Conservation (phyloP, 2,888 invertebrate genomes). For the Plebejus argus region DNA sequence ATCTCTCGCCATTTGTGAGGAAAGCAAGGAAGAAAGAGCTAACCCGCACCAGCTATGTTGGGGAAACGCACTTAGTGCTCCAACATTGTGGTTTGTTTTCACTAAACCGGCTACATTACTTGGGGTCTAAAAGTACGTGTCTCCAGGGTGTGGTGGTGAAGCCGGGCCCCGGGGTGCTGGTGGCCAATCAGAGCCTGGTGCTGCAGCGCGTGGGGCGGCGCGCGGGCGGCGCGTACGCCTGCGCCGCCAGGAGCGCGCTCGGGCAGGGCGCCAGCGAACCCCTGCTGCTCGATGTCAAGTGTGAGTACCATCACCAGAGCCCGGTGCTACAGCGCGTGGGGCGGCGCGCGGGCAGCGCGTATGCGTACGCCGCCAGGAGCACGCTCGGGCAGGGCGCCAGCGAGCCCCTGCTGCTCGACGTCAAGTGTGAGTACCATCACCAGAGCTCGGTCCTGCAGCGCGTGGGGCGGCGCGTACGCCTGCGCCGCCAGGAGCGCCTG, state of each 20-base stretch:
- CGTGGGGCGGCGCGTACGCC: no score
- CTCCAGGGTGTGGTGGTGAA: slow-evolving; percentile 86
- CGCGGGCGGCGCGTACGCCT: slow-evolving; percentile 84
- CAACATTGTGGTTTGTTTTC: no score
- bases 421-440: no score
- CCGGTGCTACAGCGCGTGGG: no score
- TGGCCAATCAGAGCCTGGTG: slow-evolving; percentile 90
- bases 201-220: slow-evolving; percentile 87
- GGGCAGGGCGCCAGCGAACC: slow-evolving; percentile 26
- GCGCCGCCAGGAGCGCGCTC: slow-evolving; percentile 84
- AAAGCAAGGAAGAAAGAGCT: no score
- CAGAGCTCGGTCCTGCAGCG: no score
- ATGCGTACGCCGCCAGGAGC: slow-evolving; percentile 89
- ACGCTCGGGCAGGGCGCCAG: slow-evolving; percentile 27
- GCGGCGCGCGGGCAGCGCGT: slow-evolving; percentile 51
- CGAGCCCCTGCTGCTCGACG: neutral
- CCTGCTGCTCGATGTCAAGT: slow-evolving; percentile 17
- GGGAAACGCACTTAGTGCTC: no score
- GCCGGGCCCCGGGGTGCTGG: slow-evolving; percentile 87
- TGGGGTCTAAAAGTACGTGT: neutral
- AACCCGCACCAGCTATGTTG: no score
- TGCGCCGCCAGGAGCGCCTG: no score
- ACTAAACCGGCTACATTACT: neutral
- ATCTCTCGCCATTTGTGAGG: no score
- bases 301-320: neutral